Conservation (phyloP, 2,888 invertebrate genomes). For the Cenopis cana region DNA sequence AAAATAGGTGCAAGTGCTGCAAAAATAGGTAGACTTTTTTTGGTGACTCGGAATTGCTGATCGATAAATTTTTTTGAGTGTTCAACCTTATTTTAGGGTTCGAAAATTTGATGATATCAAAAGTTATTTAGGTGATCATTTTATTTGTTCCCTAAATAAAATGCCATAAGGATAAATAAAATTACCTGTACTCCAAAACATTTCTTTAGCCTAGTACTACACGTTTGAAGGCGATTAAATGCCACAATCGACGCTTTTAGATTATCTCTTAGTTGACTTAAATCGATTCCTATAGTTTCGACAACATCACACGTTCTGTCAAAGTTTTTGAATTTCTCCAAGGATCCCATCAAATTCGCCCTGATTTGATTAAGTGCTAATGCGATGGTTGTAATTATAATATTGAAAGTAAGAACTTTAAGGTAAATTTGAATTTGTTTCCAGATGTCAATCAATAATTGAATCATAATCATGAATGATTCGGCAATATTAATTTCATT, state of each 20-base stretch:
- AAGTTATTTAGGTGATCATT: no score
- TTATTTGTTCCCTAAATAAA: no score
- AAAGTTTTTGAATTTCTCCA: background rate
- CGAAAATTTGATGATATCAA: no score
- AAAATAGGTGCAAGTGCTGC: no score
- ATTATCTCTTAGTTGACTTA: background rate
- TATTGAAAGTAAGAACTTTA: constrained; percentile 13
- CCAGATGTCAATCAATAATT: background rate
- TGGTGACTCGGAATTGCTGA: no score
- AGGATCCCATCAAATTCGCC: background rate
- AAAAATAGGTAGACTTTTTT: no score
- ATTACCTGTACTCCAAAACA: constrained; percentile 28
- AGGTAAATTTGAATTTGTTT: constrained; percentile 12
- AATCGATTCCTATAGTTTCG: background rate
- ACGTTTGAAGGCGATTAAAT: constrained; percentile 14
- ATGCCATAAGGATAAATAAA: background rate
- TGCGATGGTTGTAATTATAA: constrained; percentile 14
- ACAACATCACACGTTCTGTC: background rate
- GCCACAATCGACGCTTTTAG: constrained; percentile 5
- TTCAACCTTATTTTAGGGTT: no score
- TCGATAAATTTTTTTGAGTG: no score
- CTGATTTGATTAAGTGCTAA: constrained; percentile 14
- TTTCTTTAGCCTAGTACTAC: constrained; percentile 18
- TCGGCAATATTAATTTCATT: background rate
- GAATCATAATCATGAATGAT: background rate